Base-by-base conservation (phyloP, 2,113 vertebrate genomes). In the Amphiprion ocellaris region DNA sequence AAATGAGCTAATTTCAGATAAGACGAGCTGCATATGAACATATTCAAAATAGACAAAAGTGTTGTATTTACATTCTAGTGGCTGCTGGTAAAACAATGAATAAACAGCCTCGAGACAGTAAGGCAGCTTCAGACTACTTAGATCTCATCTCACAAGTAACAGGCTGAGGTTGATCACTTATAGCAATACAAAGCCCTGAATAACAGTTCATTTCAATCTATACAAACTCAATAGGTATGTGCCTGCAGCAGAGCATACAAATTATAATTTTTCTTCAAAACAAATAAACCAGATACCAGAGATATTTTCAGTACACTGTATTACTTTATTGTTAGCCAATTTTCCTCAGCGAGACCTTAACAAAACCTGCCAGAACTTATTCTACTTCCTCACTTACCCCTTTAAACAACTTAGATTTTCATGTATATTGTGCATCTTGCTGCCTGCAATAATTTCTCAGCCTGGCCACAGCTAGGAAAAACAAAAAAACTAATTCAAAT, bases 21-120 rank as follows among this genome's bases (percentile, higher is more conserved):
- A 69, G 71, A 46, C 8, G 23, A 85, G 76, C 70, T 83, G 76
- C 69, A 65, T 66, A 63, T 65, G 16, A 80, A 88, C 70, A 81
- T 41, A 37, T 73, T 77, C 47, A 83, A 74, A 86, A 65, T 2
- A 65, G 49, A 77, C 67, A 85, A 79, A 85, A 73, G 1, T 23
- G 63, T 21, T 63, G 77, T 69, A 88, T 86, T 88, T 87, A 89
- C 87, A 90, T 89, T 85, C 79, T 67, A 79, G 83, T 83, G 79
- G 81, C 69, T 76, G 86, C 67, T 80, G 81, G 58, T 74, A 41
- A 79, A 62, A 81, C 82, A 79, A 79, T 62, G 74, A 65, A 82
- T 46, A 58, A 81, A 77, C 74, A 82, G 76, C 82, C 74, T 70
- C 8, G 11, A 66, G 64, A 81, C 47, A 60, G 58, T 19, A 19